Conservation (phyloP, 2,797 vertebrate genomes). For the Tinamus major region DNA sequence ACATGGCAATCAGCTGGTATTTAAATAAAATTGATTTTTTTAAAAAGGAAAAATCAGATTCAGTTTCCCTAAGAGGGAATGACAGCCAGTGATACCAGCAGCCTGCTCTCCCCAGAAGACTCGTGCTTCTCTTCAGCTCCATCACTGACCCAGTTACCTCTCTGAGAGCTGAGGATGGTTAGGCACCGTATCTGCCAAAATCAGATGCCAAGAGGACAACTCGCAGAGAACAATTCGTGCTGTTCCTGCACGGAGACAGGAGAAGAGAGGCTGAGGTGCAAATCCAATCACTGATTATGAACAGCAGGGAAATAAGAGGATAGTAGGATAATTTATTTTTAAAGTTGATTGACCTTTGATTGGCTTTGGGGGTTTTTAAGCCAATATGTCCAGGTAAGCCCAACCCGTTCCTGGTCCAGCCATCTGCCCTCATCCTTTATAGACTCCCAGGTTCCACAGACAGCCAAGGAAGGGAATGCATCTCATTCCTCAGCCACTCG, state of each 20-base stretch:
- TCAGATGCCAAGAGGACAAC: not conserved
- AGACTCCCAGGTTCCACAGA: not conserved
- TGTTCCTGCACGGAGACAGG: not conserved
- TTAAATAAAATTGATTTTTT: not conserved
- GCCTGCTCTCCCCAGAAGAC: fast-evolving
- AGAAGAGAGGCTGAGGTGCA: not conserved
- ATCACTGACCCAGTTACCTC: not conserved
- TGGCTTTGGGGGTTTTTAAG: not conserved
- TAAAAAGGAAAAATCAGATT: not conserved
- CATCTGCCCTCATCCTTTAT: not conserved
- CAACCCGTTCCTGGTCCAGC: not conserved
- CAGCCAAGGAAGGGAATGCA: not conserved
- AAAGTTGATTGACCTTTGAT: not conserved
- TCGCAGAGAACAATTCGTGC: not conserved
- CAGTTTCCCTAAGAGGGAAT: not conserved
- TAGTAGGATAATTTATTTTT: not conserved
- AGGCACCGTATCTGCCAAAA: not conserved
- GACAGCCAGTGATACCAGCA: not conserved
- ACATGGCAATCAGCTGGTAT: not conserved
- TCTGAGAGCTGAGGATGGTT: not conserved
- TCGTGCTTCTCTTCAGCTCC: fast-evolving
- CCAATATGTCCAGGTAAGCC: not conserved
- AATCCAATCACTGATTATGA: not conserved
- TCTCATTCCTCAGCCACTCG: not conserved
- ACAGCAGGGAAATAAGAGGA: not conserved